Percentiles rank a stretch among this genome's conserved stretches.
phyloP scores from a whole-genome alignment of 2,797 vertebrate species.

The Florisuga fusca region DNA sequence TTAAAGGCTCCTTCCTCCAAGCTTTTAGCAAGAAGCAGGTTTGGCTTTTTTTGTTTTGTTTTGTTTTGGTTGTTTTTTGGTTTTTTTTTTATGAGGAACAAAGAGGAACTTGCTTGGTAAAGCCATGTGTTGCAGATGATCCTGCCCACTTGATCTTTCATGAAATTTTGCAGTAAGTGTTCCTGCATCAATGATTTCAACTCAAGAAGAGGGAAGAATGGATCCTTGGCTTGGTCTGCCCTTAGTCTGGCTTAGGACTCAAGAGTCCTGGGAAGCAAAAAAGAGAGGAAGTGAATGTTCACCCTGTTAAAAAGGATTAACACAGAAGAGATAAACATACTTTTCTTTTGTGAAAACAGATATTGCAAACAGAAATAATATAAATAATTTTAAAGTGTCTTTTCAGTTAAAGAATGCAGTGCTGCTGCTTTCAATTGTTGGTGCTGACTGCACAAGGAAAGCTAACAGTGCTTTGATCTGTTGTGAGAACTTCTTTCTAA shows the following conservation, averaged over 20 bases:
- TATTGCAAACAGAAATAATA: background rate
- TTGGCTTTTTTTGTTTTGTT: too few species aligned
- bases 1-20: background rate
- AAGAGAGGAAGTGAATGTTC: background rate
- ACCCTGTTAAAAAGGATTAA: conserved; percentile 1
- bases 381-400: background rate
- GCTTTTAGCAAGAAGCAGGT: background rate
- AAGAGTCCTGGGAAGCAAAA: background rate
- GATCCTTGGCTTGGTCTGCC: background rate
- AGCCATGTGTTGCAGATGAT: background rate
- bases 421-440: conserved; percentile 37
- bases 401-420: background rate
- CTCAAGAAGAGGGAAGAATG: fast-evolving
- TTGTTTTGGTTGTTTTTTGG: too few species aligned
- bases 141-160: background rate
- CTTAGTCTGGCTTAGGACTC: background rate
- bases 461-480: background rate
- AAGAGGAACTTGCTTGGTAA: background rate
- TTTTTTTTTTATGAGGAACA: background rate
- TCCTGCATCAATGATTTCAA: background rate
- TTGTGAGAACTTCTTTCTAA: conserved; percentile 23
- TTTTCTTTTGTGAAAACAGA: background rate
- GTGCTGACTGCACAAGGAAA: background rate
- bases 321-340: background rate
- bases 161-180: background rate